Evolutionary conservation across 2,797 vertebrate genomes (phyloP), one percentile per base, ranked within the genome.

Genomic region (Xerus rutilus): DNA sequence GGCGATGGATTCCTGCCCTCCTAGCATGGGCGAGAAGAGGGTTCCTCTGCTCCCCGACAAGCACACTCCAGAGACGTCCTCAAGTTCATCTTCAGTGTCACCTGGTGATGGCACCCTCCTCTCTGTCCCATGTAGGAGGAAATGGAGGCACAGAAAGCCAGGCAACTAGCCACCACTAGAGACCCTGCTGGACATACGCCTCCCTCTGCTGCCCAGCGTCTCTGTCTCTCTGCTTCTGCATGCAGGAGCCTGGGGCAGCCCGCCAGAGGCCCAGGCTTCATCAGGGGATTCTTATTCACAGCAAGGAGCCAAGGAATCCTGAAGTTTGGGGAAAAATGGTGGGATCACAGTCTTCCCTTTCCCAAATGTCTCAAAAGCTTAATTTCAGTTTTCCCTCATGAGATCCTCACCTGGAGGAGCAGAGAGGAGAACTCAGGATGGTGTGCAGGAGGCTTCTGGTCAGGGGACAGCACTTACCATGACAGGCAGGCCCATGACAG

Each of bases 1-100:
- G 57, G 11, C 7, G 10, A 10, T 14, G n/a, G 7, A 11, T 35
- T 43, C 43, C 32, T 12, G 13, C 47, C 28, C 47, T 43, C 11
- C 39, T 10, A 78, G 54, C 2, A 0, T 0, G 0, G 17, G 32
- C 20, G 3, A 32, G 6, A 45, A 45, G 20, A n/a, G 0, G 17
- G 12, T 5, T 23, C 0, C 8, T 12, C 17, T 23, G 30, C 30
- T 43, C 23, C 5, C 47, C 23, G 2, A 8, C 1, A 43, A 77
- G 78, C 12, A 1, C 12, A 5, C 9, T 0, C 39, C 7, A 2
- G 18, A 20, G 39, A 32, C 1, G 9, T 20, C 2, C 3, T 18
- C 8, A 20, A 30, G 6, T 43, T 39, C 9, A 39, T 30, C 67
- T 64, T 0, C 5, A 25, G 2, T 1, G 7, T 7, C 20, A 5